Conservation (phyloP, 2,888 invertebrate genomes). For the Pedicia rivosa region DNA sequence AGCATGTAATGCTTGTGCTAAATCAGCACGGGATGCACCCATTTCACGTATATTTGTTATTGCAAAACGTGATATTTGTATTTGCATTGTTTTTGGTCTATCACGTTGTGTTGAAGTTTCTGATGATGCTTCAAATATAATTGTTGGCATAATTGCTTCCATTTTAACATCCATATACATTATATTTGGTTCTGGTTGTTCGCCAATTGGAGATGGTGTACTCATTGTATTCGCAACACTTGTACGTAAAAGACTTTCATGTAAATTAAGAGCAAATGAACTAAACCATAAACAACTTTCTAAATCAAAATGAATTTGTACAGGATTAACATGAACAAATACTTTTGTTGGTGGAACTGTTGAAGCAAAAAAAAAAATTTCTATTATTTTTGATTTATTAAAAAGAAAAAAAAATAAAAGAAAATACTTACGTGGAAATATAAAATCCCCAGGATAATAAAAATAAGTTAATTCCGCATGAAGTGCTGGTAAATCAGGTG, state of each 20-base stretch:
- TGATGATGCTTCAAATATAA: constrained; percentile 45
- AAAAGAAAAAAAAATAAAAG: not conserved
- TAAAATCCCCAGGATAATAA: constrained; percentile 84
- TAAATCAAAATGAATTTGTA: constrained; percentile 74
- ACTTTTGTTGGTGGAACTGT: constrained; percentile 93
- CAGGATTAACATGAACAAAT: constrained; percentile 81
- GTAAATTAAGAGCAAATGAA: constrained; percentile 78
- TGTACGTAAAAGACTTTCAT: constrained; percentile 49
- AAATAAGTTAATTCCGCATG: constrained; percentile 94
- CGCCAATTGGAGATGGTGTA: constrained; percentile 12
- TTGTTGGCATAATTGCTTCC: constrained; percentile 84
- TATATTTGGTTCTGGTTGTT: constrained; percentile 22
- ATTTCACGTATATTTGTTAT: constrained; percentile 48
- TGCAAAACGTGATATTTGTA: constrained; percentile 33
- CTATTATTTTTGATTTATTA: not conserved
- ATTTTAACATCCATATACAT: constrained; percentile 71
- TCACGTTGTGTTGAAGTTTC: constrained; percentile 71
- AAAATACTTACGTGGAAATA: constrained; percentile 59
- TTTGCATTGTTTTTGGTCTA: constrained; percentile 71
- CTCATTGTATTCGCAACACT: constrained; percentile 21
- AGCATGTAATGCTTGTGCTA: constrained; percentile 63
- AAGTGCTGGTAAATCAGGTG: constrained; percentile 79
- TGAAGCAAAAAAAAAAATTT: constrained; percentile 55
- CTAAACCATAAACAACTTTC: constrained; percentile 87
- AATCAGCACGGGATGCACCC: constrained; percentile 52